Conservation (phyloP, 2,888 invertebrate species). For the Trissoscelio sp. region DNA sequence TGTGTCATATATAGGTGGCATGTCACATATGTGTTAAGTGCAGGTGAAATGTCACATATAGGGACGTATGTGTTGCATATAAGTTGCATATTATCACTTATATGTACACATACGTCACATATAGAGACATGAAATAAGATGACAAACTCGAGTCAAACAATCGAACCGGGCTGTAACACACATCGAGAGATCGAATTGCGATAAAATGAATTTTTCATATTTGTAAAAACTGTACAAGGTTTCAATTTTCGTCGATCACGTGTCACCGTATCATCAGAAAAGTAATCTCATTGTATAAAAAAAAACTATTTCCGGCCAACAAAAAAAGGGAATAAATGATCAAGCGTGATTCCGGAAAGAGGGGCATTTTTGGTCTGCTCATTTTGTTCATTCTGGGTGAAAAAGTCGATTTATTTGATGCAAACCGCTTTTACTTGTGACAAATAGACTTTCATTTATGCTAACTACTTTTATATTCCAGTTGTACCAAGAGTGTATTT, state of each 20-base stretch:
- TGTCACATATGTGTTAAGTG: too few species aligned
- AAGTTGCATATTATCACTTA: too few species aligned
- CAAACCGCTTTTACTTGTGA: too few species aligned
- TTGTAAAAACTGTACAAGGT: slow-evolving; percentile 59
- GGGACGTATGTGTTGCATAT: too few species aligned
- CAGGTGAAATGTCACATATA: too few species aligned
- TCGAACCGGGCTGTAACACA: slow-evolving; percentile 21
- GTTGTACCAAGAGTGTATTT: too few species aligned
- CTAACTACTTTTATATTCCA: too few species aligned
- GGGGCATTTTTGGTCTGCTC: slow-evolving; percentile 1
- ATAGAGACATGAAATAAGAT: too few species aligned
- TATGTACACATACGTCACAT: too few species aligned
- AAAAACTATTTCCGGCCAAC: slow-evolving; percentile 30
- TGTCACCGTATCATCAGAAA: slow-evolving; percentile 38
- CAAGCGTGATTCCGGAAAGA: slow-evolving; percentile 17
- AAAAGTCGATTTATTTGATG: slow-evolving; percentile 5
- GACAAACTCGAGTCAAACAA: too few species aligned
- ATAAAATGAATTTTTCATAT: slow-evolving; percentile 52
- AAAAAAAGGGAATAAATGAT: slow-evolving; percentile 5
- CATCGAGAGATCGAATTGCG: slow-evolving; percentile 53
- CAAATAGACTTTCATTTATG: too few species aligned
- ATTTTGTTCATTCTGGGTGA: slow-evolving; percentile 10
- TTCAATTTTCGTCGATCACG: slow-evolving; percentile 45
- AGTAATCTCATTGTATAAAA: slow-evolving; percentile 41
- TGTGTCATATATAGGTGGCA: too few species aligned